Evolutionary conservation across 2,797 vertebrate species (phyloP), one percentile per base, ranked within the genome.

Genomic region (Hypotaenidia philippensis): DNA sequence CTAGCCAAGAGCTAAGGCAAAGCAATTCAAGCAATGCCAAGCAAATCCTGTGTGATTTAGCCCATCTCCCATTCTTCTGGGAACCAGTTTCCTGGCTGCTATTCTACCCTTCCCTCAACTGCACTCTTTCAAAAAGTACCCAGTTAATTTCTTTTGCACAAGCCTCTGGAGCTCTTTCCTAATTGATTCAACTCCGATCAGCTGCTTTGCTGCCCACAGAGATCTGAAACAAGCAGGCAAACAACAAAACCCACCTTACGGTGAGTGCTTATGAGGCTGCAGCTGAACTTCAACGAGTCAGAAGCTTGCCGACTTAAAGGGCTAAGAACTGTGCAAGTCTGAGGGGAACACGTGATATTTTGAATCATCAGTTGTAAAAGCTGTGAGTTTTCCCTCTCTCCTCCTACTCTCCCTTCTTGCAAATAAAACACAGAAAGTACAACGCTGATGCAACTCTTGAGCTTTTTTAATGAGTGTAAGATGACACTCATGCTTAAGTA

Each of bases 21-120:
- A 91, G 55, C 66, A 91, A 93, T 88, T 93, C 76, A 96, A 65
- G 76, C 65, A 61, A 36, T 57, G 68, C 81, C 83, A 83, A 96
- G 69, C 50, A 93, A 91, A 90, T 78, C 65, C 76, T 55, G 34
- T 81, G 82, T 52, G 85, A 93, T 61, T 87, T 60, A 85, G 53
- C 45, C 81, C 83, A 92, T 77, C 87, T 90, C 72, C 44, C 53
- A 59, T 61, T 34, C 90, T 89, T 53, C 60, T 56, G 86, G 92
- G 87, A 96, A 52, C 57, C 55, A 44, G 36, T 31, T 90, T 94
- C 57, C 90, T 93, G 65, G 57, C 87, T 91, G 65, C 81, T 82
- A 21, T 52, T 91, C 77, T 50, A 66, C 13, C 29, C 47, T 83
- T 53, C 72, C 61, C 65, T 91, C 87, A 94, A 92, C 1, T 60